Evolutionary conservation across 2,113 vertebrate genomes (phyloP), one percentile per base, ranked within the genome.

Genomic region (Hippocampus zosterae): DNA sequence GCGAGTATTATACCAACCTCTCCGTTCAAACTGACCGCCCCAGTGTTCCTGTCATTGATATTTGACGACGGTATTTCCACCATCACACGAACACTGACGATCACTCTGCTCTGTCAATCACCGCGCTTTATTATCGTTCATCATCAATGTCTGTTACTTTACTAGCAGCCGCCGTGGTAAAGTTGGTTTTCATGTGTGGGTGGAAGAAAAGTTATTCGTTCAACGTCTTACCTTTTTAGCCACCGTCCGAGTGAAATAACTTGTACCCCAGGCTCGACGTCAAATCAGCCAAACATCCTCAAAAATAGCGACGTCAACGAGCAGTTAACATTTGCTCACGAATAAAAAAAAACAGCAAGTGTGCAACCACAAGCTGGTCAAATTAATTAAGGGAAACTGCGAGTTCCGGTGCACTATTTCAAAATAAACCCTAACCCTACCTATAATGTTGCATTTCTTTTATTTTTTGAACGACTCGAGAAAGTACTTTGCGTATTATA

Each of bases 271-370:
- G 1, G n/a, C 61, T 62, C 25, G 27, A 65, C n/a, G 56, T 67
- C 33, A 44, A 15, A 18, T 44, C 2, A 50, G 44, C 21, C 55
- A 46, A 37, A 63, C 3, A 46, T 12, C 25, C 63, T 46, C 41
- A 62, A 61, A 69, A 21, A 53, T 69, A 21, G 73, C 69, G 52
- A 69, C 70, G 61, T 59, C 52, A 25, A 77, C 59, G 53, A 77
- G 60, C 66, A 64, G 67, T 62, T 68, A 75, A 80, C 81, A 72
- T 83, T 84, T 82, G 75, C 70, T 71, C 79, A 73, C 80, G 69
- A 57, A 27, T 68, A 25, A 71, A 5, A 73, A 5, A 73, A 63
- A 61, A 23, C 72, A 44, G 42, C 3, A 10, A 37, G 9, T 42
- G 55, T 25, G 1, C 2, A 0, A 6, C 1, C 21, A 44, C 2